Evolutionary conservation across 2,888 invertebrate species (phyloP).

Genomic region (Aporophyla nigra): DNA sequence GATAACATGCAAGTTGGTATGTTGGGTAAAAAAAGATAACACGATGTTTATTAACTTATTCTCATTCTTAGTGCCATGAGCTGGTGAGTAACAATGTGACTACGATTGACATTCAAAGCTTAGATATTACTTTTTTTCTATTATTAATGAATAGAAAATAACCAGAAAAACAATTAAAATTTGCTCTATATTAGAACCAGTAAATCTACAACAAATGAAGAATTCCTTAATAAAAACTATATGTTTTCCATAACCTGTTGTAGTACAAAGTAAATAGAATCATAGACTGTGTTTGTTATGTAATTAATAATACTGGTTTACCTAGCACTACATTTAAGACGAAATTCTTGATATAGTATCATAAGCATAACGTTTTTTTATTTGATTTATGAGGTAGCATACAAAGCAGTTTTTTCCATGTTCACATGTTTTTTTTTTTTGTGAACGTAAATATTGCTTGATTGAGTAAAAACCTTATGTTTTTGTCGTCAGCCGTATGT

Average conservation of each 20-base stretch:
- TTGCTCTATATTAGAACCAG: not conserved
- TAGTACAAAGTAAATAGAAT: slow-evolving; percentile 3
- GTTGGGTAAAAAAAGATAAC: not conserved
- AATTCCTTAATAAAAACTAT: not conserved
- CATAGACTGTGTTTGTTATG: not conserved
- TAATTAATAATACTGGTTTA: slow-evolving; percentile 11
- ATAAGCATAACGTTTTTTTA: not conserved
- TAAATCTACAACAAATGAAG: not conserved
- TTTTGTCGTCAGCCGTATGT: not conserved
- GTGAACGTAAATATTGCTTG: too few relatives aligned
- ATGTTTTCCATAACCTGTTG: not conserved
- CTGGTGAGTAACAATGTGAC: not conserved
- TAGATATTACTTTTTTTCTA: not conserved
- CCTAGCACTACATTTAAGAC: not conserved
- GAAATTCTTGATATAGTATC: not conserved
- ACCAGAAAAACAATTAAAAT: not conserved
- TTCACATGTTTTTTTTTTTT: not conserved
- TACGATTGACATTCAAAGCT: not conserved
- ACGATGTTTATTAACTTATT: not conserved
- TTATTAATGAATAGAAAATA: not conserved
- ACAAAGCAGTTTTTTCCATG: not conserved
- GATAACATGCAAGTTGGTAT: not conserved
- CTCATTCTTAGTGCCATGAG: not conserved
- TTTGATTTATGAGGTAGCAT: not conserved
- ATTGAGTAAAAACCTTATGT: not conserved